Percentiles rank a stretch among this genome's conserved stretches.
Conservation (phyloP, 2,888 invertebrate genomes). For the Listrodromus nycthemerus region DNA sequence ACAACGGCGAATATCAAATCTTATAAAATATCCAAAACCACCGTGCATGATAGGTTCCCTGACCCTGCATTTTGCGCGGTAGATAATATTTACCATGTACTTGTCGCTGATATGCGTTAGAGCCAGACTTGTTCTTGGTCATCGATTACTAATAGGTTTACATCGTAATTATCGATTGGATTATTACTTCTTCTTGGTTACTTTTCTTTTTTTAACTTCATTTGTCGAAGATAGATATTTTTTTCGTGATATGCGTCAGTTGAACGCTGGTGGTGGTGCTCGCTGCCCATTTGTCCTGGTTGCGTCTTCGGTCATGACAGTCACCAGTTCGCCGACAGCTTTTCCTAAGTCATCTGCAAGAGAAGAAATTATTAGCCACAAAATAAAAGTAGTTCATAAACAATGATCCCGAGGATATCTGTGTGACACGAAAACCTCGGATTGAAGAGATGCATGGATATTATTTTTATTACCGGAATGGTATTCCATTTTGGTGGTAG, state of each 20-base stretch:
- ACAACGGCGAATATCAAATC: conserved; percentile 82
- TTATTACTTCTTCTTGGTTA: conserved; percentile 52
- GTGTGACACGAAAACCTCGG: background rate
- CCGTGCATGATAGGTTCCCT: conserved; percentile 74
- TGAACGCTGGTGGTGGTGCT: conserved; percentile 82
- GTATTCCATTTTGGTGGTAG: background rate
- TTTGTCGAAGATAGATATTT: conserved; percentile 13
- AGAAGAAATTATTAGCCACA: conserved; percentile 34
- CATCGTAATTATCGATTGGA: conserved; percentile 54
- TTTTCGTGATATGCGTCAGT: conserved; percentile 70
- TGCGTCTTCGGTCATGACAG: conserved; percentile 93
- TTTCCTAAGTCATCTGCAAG: conserved; percentile 92
- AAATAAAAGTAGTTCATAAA: background rate
- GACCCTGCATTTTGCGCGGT: conserved; percentile 71
- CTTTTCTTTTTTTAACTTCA: background rate
- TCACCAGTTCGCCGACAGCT: conserved; percentile 95
- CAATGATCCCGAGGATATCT: too few relatives aligned
- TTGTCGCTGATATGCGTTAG: conserved; percentile 83
- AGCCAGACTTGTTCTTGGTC: conserved; percentile 83
- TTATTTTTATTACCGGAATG: background rate
- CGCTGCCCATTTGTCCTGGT: conserved; percentile 80
- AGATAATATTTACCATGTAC: conserved; percentile 70
- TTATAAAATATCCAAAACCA: conserved; percentile 84
- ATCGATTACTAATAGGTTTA: conserved; percentile 54
- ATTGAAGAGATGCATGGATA: background rate